Conservation (phyloP, 2,888 invertebrate genomes). For the Eilema griseolum region DNA sequence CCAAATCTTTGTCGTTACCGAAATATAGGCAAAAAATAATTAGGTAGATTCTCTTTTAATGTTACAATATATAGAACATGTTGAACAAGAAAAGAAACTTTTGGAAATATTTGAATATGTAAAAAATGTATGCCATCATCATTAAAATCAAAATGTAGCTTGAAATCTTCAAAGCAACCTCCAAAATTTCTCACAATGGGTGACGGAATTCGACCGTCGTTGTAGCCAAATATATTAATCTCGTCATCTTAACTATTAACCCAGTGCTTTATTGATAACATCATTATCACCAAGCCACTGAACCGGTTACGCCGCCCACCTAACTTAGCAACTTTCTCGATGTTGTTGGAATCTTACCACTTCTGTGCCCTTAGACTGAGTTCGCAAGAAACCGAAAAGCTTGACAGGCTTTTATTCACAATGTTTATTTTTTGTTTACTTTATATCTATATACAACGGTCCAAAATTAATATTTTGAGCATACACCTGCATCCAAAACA, state of each 20-base stretch:
- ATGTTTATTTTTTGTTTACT: background rate
- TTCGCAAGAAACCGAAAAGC: background rate
- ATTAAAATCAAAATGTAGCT: background rate
- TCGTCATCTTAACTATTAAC: conserved; percentile 50
- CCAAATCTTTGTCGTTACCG: background rate
- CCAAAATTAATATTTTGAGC: no score
- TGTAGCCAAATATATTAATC: conserved; percentile 40
- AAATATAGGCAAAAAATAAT: background rate
- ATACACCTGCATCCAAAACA: no score
- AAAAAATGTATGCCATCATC: background rate
- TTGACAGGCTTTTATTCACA: background rate
- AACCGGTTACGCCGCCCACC: conserved; percentile 71
- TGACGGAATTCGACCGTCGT: conserved; percentile 28
- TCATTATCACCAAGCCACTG: conserved; percentile 62
- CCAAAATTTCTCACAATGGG: conserved; percentile 18
- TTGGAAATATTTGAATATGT: background rate
- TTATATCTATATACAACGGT: background rate
- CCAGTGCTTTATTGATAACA: conserved; percentile 68
- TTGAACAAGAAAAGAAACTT: background rate
- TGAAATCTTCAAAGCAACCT: background rate
- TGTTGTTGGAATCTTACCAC: conserved; percentile 59
- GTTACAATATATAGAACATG: background rate
- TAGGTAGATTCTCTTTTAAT: background rate
- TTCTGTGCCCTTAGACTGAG: conserved; percentile 25
- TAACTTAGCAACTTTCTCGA: conserved; percentile 76